These are phyloP conservation scores for Drosophila barbarae DNA, from an alignment of 2,888 invertebrate genomes.

Conservation along the genomic window DNA sequence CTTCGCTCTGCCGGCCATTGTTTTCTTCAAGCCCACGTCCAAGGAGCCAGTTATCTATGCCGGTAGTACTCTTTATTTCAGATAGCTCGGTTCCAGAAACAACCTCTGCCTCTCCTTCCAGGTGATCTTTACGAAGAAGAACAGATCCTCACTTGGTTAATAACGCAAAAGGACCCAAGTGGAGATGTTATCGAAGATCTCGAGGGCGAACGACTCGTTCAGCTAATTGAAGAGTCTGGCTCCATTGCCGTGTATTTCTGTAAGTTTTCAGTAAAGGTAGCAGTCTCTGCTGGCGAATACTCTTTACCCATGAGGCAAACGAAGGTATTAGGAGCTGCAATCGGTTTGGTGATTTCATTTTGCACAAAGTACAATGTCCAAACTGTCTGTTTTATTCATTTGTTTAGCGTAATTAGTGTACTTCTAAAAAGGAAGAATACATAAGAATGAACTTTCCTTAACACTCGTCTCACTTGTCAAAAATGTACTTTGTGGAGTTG, in stretches of 20 bases:
- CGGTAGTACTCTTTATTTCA: conserved; percentile 81
- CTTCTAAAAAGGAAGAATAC: background rate
- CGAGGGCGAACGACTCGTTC: conserved; percentile 88
- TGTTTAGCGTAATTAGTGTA: background rate
- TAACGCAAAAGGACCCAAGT: conserved; percentile 94
- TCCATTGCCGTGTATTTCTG: conserved; percentile 95
- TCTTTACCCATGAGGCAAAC: conserved; percentile 9
- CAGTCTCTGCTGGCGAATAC: conserved; percentile 19
- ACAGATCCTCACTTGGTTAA: conserved; percentile 92
- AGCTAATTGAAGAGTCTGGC: conserved; percentile 88
- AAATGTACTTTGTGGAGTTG: conserved; percentile 48
- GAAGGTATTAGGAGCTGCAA: conserved; percentile 63
- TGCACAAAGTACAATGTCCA: conserved; percentile 32
- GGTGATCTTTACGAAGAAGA: conserved; percentile 93
- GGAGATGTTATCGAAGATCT: conserved; percentile 94
- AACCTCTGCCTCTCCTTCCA: conserved; percentile 62
- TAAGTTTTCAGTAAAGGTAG: conserved; percentile 81
- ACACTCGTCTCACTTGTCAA: conserved; percentile 13
- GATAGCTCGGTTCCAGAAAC: background rate
- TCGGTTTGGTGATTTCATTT: conserved; percentile 73
- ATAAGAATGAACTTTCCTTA: background rate
- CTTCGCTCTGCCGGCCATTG: conserved; percentile 92
- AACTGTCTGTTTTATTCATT: conserved; percentile 12
- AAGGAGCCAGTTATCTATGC: conserved; percentile 95
- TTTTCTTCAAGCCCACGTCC: conserved; percentile 92